Evolutionary conservation across 1,140 invertebrate species (phyloP).

Genomic region (Caenorhabditis inopinata): DNA sequence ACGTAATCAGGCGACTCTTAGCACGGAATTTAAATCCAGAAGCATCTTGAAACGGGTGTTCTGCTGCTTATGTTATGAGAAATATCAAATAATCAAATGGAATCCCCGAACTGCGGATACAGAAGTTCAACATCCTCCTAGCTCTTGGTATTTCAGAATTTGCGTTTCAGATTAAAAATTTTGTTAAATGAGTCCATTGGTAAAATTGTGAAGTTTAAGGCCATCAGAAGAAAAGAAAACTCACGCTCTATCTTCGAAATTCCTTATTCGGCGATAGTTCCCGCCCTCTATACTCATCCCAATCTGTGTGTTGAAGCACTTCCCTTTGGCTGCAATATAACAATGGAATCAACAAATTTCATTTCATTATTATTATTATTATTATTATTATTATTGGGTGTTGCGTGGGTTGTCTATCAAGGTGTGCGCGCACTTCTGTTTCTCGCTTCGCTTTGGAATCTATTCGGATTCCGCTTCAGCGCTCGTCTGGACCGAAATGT

Average conservation of each 20-base stretch:
- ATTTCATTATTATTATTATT: too few species aligned
- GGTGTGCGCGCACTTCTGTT: neutral
- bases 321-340: conserved; percentile 27
- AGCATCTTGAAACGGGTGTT: too few species aligned
- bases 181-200: too few species aligned
- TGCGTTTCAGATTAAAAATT: too few species aligned
- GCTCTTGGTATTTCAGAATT: too few species aligned
- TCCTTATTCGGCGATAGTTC: conserved; percentile 1
- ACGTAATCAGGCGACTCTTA: neutral
- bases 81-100: too few species aligned
- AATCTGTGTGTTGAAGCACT: conserved; percentile 20
- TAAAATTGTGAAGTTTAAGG: too few species aligned
- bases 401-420: conserved; percentile 19
- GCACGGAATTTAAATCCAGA: neutral
- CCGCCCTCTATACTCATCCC: conserved; percentile 16
- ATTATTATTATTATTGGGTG: too few species aligned
- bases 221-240: neutral
- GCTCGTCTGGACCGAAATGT: conserved; percentile 27
- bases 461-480: conserved; percentile 13
- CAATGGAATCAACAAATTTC: conserved; percentile 31
- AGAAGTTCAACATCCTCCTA: too few species aligned
- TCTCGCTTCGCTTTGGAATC: too few species aligned
- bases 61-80: too few species aligned
- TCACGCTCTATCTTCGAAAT: conserved; percentile 4
- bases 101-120: too few species aligned